A percentile compares a stretch with the other conserved stretches of the same genome.
Conservation (phyloP, 2,797 vertebrate species). For the Orientallactaga sibirica region DNA sequence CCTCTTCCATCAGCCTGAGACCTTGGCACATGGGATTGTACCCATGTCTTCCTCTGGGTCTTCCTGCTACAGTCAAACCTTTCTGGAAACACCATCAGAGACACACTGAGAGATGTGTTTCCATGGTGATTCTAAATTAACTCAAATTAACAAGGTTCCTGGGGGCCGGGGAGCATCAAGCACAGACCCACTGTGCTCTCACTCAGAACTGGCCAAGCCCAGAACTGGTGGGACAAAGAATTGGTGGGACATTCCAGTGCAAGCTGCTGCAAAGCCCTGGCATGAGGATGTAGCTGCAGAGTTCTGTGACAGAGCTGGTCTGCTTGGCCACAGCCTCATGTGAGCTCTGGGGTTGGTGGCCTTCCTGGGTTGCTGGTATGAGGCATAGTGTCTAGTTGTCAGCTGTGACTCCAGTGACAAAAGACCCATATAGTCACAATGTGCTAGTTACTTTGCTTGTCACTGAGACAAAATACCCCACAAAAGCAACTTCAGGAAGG, state of each 20-base stretch:
- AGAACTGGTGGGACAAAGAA: neutral
- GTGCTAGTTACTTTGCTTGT: no score
- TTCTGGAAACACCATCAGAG: no score
- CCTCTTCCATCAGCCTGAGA: no score
- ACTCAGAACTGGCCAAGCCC: neutral
- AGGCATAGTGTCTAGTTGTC: neutral
- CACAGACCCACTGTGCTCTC: neutral
- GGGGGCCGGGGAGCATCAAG: neutral
- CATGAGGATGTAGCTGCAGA: neutral
- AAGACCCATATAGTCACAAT: neutral
- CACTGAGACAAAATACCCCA: no score
- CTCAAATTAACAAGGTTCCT: neutral
- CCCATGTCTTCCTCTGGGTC: no score
- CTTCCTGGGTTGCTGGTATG: neutral
- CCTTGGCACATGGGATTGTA: no score
- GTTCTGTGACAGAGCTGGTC: neutral
- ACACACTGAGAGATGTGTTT: no score
- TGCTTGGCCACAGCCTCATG: neutral
- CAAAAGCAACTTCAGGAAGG: no score
- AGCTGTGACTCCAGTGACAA: neutral
- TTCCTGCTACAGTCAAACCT: no score
- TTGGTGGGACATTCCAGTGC: no score
- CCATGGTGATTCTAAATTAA: no score
- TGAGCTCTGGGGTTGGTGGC: neutral
- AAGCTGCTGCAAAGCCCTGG: rapidly evolving